A percentile compares a stretch with the other conserved stretches of the same genome.
These are phyloP conservation scores for Astur gentilis DNA, from an alignment of 2,113 vertebrate species.

Conservation along the genomic window DNA sequence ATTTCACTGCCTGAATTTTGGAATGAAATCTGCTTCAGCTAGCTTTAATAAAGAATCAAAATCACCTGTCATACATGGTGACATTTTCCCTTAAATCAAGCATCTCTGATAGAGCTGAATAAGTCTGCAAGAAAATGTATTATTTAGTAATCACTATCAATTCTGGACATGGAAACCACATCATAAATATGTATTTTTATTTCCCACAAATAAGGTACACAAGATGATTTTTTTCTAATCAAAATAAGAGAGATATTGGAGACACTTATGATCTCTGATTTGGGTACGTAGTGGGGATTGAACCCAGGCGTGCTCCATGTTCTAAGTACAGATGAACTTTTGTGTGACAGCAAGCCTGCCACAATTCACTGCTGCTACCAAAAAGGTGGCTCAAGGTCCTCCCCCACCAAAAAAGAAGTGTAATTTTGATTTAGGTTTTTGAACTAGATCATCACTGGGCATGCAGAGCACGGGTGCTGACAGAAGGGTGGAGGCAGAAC, in stretches of 20 bases:
- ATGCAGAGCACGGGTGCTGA: fast-evolving
- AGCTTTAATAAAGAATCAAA: neutral
- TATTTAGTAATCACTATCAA: neutral
- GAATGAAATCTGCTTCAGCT: neutral
- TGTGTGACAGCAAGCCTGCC: neutral
- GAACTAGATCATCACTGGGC: neutral
- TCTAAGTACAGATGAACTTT: neutral
- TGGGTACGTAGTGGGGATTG: neutral
- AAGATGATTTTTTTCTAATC: neutral
- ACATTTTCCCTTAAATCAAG: neutral
- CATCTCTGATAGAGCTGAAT: neutral
- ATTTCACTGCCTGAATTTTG: neutral
- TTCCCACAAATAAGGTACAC: neutral
- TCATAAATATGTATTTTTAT: neutral
- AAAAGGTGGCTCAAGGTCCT: neutral
- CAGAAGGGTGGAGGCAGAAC: neutral
- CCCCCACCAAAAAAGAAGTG: neutral
- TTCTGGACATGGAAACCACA: neutral
- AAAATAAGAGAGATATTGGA: neutral
- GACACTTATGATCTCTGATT: neutral
- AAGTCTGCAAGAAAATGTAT: neutral
- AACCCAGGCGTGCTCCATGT: neutral
- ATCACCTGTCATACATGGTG: neutral
- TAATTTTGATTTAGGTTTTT: neutral
- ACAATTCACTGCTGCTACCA: neutral